A percentile compares a stretch with the other conserved stretches of the same genome.
phyloP scores from a whole-genome alignment of 2,888 invertebrate species.

The Boloria euphrosyne region DNA sequence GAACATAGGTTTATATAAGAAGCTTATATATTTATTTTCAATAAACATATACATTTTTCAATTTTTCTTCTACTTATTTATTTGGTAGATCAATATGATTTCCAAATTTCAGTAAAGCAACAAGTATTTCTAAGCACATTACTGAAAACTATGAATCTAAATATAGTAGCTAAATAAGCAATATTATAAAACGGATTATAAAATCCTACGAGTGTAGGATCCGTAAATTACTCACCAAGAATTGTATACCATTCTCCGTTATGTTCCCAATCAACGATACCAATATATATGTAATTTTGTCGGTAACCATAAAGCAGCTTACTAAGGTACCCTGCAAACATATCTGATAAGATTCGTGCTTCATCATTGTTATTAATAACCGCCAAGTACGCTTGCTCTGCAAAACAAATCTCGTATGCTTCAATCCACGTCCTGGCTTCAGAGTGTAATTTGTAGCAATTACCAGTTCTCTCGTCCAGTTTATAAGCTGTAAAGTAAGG shows the following conservation, averaged over 20 bases:
- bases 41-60: no score
- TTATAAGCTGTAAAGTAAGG: slow-evolving; percentile 20
- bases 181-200: neutral
- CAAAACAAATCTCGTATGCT: slow-evolving; percentile 25
- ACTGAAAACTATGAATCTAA: no score
- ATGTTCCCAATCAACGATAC: slow-evolving; percentile 31
- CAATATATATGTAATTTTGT: slow-evolving; percentile 6
- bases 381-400: slow-evolving; percentile 30
- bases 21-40: no score
- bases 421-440: slow-evolving; percentile 7
- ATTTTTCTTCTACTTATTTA: no score
- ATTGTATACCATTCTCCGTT: slow-evolving; percentile 28
- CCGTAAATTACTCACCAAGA: slow-evolving; percentile 22
- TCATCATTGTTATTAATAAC: slow-evolving; percentile 44
- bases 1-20: neutral
- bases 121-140: no score
- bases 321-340: neutral
- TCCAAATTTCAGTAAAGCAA: no score
- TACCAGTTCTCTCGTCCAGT: slow-evolving; percentile 2
- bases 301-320: neutral
- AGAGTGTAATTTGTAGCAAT: slow-evolving; percentile 30
- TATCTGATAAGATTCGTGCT: slow-evolving; percentile 32
- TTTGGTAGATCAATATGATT: no score
- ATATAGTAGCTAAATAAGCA: no score
- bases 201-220: neutral